These are phyloP conservation scores for Megalops atlanticus DNA, from an alignment of 2,113 vertebrate species.

Conservation along the genomic window DNA sequence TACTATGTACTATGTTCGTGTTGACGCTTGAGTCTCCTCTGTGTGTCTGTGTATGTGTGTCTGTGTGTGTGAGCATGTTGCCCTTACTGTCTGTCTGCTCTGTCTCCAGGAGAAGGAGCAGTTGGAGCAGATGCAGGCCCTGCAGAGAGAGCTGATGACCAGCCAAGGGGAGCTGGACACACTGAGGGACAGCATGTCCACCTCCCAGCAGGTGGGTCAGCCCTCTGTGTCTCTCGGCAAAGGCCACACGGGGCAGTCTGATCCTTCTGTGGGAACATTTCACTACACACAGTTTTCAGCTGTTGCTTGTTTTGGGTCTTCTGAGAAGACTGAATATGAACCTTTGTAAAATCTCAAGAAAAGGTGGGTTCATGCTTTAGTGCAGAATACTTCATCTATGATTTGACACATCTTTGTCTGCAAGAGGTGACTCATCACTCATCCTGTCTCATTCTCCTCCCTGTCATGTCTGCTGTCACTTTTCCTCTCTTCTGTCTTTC, in stretches of 20 bases:
- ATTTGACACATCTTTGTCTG: no score
- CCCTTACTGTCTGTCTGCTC: background rate
- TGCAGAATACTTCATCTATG: no score
- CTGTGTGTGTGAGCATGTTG: background rate
- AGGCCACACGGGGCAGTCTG: no score
- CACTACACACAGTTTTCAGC: no score
- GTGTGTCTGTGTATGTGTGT: background rate
- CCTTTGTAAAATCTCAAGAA: no score
- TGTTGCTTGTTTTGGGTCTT: no score
- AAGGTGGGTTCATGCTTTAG: no score
- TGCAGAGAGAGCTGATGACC: constrained; percentile 81
- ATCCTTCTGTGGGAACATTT: no score
- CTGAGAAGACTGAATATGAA: no score
- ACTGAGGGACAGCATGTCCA: constrained; percentile 72
- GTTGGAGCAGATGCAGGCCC: constrained; percentile 75
- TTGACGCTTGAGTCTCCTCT: background rate
- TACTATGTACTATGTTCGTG: background rate
- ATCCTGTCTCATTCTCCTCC: background rate
- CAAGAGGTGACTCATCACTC: background rate
- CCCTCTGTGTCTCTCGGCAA: no score
- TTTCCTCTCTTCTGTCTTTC: background rate
- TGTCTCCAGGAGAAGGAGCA: constrained; percentile 79
- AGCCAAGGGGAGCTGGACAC: constrained; percentile 80
- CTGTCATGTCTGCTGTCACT: background rate
- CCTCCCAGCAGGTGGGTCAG: constrained; percentile 77